A percentile compares a stretch with the other conserved stretches of the same genome.
Conservation (phyloP, 2,888 invertebrate genomes). For the Chrysopilus asiliformis region DNA sequence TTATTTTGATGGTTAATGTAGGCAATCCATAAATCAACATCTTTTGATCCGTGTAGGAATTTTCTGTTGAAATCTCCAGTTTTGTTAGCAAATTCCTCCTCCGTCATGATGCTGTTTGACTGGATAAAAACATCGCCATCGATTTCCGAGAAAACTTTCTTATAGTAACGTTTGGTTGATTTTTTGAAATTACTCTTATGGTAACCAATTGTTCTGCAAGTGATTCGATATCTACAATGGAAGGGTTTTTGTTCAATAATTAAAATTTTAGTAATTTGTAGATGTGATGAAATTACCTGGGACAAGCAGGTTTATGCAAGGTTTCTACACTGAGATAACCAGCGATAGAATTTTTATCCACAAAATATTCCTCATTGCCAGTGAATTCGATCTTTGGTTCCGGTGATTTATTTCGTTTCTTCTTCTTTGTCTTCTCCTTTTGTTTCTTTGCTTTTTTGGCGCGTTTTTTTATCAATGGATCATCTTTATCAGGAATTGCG, state of each 20-base stretch:
- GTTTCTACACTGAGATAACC: constrained; percentile 47
- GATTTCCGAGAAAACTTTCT: constrained; percentile 22
- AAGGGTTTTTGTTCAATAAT: constrained; percentile 6
- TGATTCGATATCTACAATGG: constrained; percentile 8
- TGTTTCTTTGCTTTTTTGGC: constrained; percentile 1
- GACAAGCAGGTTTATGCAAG: constrained; percentile 49
- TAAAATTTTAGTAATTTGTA: no score
- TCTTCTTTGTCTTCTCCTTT: constrained; percentile 2
- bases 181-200: constrained; percentile 4
- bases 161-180: constrained; percentile 16
- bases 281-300: constrained; percentile 44
- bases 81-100: constrained; percentile 38
- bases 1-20: constrained; percentile 45
- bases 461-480: not conserved
- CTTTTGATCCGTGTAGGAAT: constrained; percentile 38
- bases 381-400: constrained; percentile 21
- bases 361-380: constrained; percentile 40
- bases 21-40: constrained; percentile 45
- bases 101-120: constrained; percentile 20
- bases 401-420: constrained; percentile 2
- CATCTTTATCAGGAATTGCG: not conserved
- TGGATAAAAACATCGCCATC: no score
- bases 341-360: constrained; percentile 43
- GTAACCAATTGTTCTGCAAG: constrained; percentile 3
- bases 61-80: constrained; percentile 42